Evolutionary conservation across 1,140 invertebrate genomes (phyloP), one percentile per base, ranked within the genome.

Genomic region (Ceratosolen solmsi): DNA sequence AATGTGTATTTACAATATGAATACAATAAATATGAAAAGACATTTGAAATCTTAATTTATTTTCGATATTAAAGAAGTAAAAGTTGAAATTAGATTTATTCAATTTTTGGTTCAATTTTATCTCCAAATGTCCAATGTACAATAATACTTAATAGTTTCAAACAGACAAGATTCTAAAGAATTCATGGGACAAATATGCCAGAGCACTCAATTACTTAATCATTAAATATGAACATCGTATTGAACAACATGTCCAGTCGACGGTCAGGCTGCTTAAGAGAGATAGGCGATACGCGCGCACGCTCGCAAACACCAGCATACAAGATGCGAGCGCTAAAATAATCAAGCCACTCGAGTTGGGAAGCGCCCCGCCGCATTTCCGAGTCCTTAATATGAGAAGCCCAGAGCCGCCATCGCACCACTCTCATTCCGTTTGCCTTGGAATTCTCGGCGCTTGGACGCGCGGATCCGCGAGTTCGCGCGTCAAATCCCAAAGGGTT

Each of bases 271-370:
- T 3, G 56, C 56, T 27, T 27, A 25, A 27, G n/a, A 27, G 3
- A 58, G 56, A 2, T 27, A 17, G 2, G 20, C 63, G 25, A 9
- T 1, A 4, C 17, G 7, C 30, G 1, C 63, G 20, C 22, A 46
- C 68, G 3, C 25, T 46, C 68, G 3, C 41, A 3, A 46, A n/a
- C 11, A 1, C 15, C 33, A 11, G 8, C 22, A 46, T 25, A 22
- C 2, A 46, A 25, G 41, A 41, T n/a, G 41, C 20, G 27, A 51
- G 27, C 49, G 41, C 38, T 27, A 41, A 79, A 79, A 56, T 79
- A 79, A 79, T 79, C 65, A 71, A 27, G 22, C 65, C 77, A 79
- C 65, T 79, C 65, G 49, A 71, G 30, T 54, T 11, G 58, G 33
- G 20, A 33, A 51, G 75, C 60, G 46, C 22, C 9, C n/a, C n/a